Conservation (phyloP, 2,888 invertebrate genomes). For the Pristionchus arcanus region DNA sequence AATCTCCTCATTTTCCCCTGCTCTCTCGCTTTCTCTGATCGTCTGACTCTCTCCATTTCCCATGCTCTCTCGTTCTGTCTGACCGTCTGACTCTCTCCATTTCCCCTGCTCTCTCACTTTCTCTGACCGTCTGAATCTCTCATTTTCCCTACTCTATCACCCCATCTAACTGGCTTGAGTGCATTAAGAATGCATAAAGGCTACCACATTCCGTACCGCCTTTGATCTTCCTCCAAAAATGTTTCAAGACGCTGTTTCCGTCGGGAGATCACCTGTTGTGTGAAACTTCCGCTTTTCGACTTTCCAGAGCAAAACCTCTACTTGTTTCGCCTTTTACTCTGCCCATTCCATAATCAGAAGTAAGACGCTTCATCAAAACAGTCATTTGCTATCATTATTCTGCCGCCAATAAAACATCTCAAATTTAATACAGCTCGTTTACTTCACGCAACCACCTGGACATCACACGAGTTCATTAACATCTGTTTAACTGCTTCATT, state of each 20-base stretch:
- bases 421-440: background rate
- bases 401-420: too few species aligned
- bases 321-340: too few species aligned
- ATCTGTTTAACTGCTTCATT: background rate
- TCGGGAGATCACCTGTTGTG: background rate
- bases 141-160: too few species aligned
- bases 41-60: too few species aligned
- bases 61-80: background rate
- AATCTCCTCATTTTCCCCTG: too few species aligned
- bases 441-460: background rate
- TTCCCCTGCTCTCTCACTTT: background rate
- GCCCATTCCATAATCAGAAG: too few species aligned
- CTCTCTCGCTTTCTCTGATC: background rate
- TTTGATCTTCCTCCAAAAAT: background rate
- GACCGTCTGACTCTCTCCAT: too few species aligned
- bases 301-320: too few species aligned
- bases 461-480: background rate
- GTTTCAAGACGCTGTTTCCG: background rate
- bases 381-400: background rate
- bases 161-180: too few species aligned
- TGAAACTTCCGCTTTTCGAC: background rate
- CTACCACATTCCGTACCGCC: background rate
- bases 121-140: background rate
- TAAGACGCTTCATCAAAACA: too few species aligned
- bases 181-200: background rate